These are phyloP conservation scores for Gorsachius goisagi DNA, from an alignment of 2,113 vertebrate genomes.

Conservation along the genomic window DNA sequence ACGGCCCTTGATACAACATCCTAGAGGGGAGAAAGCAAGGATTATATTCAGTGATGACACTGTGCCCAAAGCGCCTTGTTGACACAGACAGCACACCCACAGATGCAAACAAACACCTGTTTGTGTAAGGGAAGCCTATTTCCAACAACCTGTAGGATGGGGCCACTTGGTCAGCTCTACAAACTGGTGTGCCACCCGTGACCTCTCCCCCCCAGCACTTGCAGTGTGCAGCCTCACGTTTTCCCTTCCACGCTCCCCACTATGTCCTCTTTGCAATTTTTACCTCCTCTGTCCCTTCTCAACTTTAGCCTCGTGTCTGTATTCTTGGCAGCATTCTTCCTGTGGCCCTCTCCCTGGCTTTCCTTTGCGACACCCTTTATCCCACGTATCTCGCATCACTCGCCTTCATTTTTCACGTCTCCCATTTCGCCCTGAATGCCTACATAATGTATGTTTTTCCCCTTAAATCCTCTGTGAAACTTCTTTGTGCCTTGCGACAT, in stretches of 20 bases:
- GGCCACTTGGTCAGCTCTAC: not conserved
- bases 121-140: not conserved
- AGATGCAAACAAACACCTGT: not conserved
- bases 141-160: not conserved
- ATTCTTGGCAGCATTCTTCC: not conserved
- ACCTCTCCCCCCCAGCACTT: not conserved
- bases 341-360: not conserved
- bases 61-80: not conserved
- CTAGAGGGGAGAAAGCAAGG: not conserved
- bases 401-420: rapidly evolving
- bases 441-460: not conserved
- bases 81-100: not conserved
- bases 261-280: not conserved
- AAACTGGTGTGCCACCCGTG: not conserved
- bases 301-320: not conserved
- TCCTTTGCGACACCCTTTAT: not conserved
- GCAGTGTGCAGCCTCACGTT: not conserved
- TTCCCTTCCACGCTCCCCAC: not conserved
- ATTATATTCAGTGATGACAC: not conserved
- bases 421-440: not conserved
- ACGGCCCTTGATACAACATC: not conserved
- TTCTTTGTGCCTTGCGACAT: rapidly evolving
- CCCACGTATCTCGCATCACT: rapidly evolving
- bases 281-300: not conserved
- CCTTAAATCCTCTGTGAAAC: not conserved